Percentiles rank a stretch among this genome's conserved stretches.
These are phyloP conservation scores for Patagioenas fasciata DNA, from an alignment of 2,113 vertebrate genomes.

Conservation along the genomic window DNA sequence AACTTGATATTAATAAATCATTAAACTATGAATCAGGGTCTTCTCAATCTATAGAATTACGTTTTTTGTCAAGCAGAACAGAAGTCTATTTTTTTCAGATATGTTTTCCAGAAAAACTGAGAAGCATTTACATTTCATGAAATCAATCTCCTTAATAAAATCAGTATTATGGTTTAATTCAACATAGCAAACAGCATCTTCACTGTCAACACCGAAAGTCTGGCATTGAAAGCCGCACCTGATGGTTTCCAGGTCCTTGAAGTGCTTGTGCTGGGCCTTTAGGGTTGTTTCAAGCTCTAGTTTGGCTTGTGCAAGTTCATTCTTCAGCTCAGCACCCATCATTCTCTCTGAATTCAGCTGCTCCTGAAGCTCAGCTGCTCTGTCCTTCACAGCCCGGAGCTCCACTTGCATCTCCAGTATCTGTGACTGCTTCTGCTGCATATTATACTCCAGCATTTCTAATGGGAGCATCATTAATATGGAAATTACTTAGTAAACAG, in stretches of 20 bases:
- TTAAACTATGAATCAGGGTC: neutral
- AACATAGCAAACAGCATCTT: neutral
- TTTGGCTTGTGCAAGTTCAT: slow-evolving; percentile 87
- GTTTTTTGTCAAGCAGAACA: neutral
- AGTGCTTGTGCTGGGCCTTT: slow-evolving; percentile 88
- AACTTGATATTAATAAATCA: neutral
- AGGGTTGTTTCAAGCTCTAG: slow-evolving; percentile 89
- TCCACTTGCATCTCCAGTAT: slow-evolving; percentile 78
- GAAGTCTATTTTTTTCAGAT: neutral
- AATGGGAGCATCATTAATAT: neutral
- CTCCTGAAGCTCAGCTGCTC: slow-evolving; percentile 74
- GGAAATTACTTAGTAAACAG: neutral
- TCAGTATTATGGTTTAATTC: neutral
- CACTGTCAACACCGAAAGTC: neutral
- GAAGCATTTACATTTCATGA: neutral
- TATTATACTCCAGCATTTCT: slow-evolving; percentile 70
- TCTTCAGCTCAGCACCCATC: slow-evolving; percentile 81
- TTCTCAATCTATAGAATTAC: neutral
- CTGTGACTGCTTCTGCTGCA: slow-evolving; percentile 75
- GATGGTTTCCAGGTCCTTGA: slow-evolving; percentile 89
- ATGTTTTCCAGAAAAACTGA: neutral
- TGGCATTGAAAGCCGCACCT: slow-evolving; percentile 72
- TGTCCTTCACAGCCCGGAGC: slow-evolving; percentile 64
- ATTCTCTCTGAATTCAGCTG: slow-evolving; percentile 75
- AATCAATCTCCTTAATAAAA: neutral